phyloP scores from a whole-genome alignment of 2,113 vertebrate species.

The Callipepla californica region DNA sequence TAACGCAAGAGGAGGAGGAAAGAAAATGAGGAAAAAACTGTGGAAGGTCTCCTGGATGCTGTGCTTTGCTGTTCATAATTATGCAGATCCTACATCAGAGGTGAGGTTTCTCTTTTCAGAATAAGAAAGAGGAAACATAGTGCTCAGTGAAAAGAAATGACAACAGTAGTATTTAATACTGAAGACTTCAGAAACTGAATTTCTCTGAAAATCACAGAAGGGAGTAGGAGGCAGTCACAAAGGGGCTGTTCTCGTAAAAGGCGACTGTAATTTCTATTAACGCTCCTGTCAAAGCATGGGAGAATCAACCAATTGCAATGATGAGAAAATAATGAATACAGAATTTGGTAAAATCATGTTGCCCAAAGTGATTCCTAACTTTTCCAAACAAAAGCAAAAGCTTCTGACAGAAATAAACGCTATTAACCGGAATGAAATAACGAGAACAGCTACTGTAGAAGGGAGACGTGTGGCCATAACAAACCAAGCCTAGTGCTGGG shows the following conservation, averaged over 20 bases:
- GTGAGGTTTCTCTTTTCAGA: neutral
- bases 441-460: neutral
- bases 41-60: neutral
- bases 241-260: constrained; percentile 14
- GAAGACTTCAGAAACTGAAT: constrained; percentile 37
- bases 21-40: neutral
- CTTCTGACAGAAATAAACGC: neutral
- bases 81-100: constrained; percentile 10
- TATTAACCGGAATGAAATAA: constrained; percentile 41
- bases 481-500: neutral
- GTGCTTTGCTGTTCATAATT: neutral
- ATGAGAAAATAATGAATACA: constrained; percentile 49
- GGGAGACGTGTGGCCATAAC: neutral
- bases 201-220: constrained; percentile 28
- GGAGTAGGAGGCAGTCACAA: constrained; percentile 22
- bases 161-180: constrained; percentile 13
- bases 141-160: constrained; percentile 33
- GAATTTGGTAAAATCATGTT: constrained; percentile 43
- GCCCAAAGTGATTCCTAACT: constrained; percentile 30
- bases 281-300: neutral
- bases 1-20: neutral
- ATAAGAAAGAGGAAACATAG: constrained; percentile 1
- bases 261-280: constrained; percentile 14
- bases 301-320: constrained; percentile 59
- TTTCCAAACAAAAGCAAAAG: neutral